Conservation (phyloP, 2,113 vertebrate species). For the Eurystomus gularis region DNA sequence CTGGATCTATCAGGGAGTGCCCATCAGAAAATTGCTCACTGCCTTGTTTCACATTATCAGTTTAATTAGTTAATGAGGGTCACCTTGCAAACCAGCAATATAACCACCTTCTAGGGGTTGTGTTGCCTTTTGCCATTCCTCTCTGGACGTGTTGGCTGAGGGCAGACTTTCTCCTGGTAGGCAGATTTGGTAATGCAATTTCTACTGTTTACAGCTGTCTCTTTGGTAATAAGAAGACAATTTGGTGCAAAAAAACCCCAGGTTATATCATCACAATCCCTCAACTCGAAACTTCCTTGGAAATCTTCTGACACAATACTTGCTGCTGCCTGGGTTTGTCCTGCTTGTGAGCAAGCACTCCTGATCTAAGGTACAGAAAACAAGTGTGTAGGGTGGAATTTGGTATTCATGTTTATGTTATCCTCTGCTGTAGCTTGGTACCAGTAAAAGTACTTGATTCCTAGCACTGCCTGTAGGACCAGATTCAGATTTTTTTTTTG, state of each 20-base stretch:
- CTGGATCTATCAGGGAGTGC: neutral
- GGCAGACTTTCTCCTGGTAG: fast-evolving
- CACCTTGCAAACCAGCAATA: neutral
- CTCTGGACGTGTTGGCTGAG: fast-evolving
- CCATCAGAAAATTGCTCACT: neutral
- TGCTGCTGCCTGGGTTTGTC: neutral
- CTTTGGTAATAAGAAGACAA: neutral
- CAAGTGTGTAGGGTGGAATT: fast-evolving
- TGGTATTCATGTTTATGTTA: fast-evolving
- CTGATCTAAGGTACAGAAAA: neutral
- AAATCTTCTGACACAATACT: fast-evolving
- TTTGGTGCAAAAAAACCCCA: fast-evolving
- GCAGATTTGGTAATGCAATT: fast-evolving
- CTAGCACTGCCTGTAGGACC: fast-evolving
- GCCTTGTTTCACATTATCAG: neutral
- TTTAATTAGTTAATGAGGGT: neutral
- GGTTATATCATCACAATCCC: fast-evolving
- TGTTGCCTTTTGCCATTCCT: fast-evolving
- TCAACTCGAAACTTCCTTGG: neutral
- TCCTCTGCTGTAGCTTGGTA: neutral
- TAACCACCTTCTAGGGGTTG: fast-evolving
- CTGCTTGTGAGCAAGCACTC: fast-evolving
- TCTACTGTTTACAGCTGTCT: fast-evolving
- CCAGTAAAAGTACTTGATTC: neutral
- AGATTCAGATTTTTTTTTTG: neutral